Percentiles rank a stretch among this genome's conserved stretches.
Conservation (phyloP, 2,888 invertebrate genomes). For the Oxycera nigricornis region DNA sequence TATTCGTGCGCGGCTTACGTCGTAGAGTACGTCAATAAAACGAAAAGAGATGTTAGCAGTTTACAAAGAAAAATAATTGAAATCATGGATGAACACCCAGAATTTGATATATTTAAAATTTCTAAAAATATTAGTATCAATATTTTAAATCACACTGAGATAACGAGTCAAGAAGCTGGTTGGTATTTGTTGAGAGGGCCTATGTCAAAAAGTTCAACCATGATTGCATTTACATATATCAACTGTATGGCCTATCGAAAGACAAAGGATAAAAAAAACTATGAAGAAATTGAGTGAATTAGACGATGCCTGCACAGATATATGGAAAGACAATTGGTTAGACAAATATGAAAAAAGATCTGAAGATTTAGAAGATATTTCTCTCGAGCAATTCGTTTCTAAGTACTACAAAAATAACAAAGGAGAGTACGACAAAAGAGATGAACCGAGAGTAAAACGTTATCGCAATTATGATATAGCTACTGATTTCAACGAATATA, state of each 20-base stretch:
- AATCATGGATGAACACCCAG: conserved; percentile 56
- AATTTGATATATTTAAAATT: conserved; percentile 50
- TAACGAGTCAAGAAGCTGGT: conserved; percentile 43
- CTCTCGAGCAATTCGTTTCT: not conserved
- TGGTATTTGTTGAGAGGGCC: not conserved
- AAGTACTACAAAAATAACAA: not conserved
- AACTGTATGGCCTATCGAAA: conserved; percentile 58
- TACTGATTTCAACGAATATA: conserved; percentile 51
- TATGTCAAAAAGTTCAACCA: conserved; percentile 43
- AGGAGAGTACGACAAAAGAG: not conserved
- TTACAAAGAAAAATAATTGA: conserved; percentile 49
- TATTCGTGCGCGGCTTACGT: too few relatives aligned
- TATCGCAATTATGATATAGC: not conserved
- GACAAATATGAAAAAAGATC: not conserved
- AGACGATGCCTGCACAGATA: conserved; percentile 38
- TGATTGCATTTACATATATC: conserved; percentile 56
- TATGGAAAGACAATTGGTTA: not conserved
- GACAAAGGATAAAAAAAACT: conserved; percentile 54
- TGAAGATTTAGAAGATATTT: not conserved
- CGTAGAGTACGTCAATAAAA: too few relatives aligned
- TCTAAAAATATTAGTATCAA: conserved; percentile 47
- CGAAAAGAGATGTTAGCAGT: conserved; percentile 52
- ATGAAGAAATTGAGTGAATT: conserved; percentile 53
- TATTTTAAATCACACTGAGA: conserved; percentile 50
- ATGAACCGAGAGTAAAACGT: not conserved